Evolutionary conservation across 2,888 invertebrate species (phyloP).

Genomic region (Clivina fossor): DNA sequence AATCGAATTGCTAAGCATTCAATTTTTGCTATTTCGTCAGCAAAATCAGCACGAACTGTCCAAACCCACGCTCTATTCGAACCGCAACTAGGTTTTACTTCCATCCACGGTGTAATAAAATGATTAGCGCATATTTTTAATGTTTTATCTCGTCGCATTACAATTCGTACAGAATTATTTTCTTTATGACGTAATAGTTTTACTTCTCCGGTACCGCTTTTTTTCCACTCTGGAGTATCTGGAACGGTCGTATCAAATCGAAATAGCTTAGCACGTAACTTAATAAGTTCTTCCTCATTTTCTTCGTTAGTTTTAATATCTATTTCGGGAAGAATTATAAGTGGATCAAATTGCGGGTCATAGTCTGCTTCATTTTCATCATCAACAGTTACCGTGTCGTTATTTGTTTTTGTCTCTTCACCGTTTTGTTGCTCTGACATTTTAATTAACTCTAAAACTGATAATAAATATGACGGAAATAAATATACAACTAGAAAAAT

Average conservation of each 20-base stretch:
- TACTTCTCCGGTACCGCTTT: constrained; percentile 81
- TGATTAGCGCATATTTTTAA: constrained; percentile 87
- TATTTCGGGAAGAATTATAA: constrained; percentile 73
- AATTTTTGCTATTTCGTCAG: constrained; percentile 75
- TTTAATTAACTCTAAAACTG: constrained; percentile 7
- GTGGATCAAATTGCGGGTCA: constrained; percentile 77
- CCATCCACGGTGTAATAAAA: constrained; percentile 77
- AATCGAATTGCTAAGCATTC: constrained; percentile 83
- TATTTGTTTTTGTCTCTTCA: constrained; percentile 9
- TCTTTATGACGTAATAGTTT: constrained; percentile 72
- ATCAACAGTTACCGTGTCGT: constrained; percentile 16
- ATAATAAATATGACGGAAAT: constrained; percentile 16
- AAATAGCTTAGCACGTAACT: constrained; percentile 78
- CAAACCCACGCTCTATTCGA: constrained; percentile 84
- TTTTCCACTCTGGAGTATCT: constrained; percentile 77
- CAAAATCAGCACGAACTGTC: constrained; percentile 79
- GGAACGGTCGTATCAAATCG: constrained; percentile 70
- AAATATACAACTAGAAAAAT: constrained; percentile 20
- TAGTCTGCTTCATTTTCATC: constrained; percentile 62
- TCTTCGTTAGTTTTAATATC: constrained; percentile 75
- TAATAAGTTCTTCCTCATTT: constrained; percentile 73
- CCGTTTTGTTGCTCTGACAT: constrained; percentile 24
- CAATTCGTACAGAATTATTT: constrained; percentile 69
- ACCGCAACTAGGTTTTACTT: constrained; percentile 75
- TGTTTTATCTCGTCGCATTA: constrained; percentile 84